Conservation (phyloP, 2,113 vertebrate species). For the Callipepla californica region DNA sequence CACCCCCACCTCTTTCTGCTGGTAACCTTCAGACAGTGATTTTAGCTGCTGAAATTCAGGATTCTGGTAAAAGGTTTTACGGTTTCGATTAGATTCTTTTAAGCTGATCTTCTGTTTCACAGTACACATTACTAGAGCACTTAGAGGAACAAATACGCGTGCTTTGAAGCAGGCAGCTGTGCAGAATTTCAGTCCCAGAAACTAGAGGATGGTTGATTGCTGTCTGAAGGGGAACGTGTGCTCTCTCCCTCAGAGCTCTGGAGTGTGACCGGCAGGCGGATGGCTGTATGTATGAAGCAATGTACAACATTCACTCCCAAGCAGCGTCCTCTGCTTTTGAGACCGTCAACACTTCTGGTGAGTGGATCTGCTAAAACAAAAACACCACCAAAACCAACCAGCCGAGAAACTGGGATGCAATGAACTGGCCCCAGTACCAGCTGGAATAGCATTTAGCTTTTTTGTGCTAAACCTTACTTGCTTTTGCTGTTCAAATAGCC, state of each 20-base stretch:
- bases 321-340: conserved; percentile 56
- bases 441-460: background rate
- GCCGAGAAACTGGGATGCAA: background rate
- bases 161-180: background rate
- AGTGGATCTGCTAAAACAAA: conserved; percentile 19
- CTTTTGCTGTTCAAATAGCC: background rate
- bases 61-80: background rate
- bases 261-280: conserved; percentile 83
- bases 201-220: background rate
- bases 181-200: background rate
- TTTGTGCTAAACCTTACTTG: background rate
- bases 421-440: background rate
- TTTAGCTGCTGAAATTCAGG: background rate
- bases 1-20: background rate
- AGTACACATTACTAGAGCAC: background rate
- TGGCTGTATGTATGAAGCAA: conserved; percentile 89
- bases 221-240: background rate
- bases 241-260: conserved; percentile 63
- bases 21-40: background rate
- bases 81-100: background rate
- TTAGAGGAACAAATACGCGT: background rate
- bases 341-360: conserved; percentile 79
- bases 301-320: conserved; percentile 93
- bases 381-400: background rate
- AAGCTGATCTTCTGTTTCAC: background rate